Conservation (phyloP, 2,797 vertebrate genomes). For the Brotula barbata region DNA sequence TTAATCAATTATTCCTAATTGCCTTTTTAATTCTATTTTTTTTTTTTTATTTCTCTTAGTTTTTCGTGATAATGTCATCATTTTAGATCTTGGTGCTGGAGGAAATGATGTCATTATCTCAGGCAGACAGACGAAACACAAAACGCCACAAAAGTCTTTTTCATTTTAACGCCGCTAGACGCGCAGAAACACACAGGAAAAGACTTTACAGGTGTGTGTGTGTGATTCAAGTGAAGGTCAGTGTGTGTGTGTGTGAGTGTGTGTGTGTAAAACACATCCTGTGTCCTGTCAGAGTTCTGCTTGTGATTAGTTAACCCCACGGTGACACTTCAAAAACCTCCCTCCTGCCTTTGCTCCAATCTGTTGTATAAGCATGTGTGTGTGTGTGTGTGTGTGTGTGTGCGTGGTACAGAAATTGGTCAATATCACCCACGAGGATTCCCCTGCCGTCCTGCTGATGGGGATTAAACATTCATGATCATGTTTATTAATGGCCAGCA, state of each 20-base stretch:
- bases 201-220: no score
- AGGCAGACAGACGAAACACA: no score
- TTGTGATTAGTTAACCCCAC: conserved; percentile 37
- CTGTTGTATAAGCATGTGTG: conserved; percentile 45
- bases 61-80: no score
- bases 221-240: not conserved
- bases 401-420: conserved; percentile 33
- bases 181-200: no score
- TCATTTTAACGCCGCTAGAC: no score
- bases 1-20: no score
- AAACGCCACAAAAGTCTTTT: no score
- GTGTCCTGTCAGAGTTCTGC: conserved; percentile 13
- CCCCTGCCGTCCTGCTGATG: conserved; percentile 63
- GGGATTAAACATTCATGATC: conserved; percentile 81
- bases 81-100: no score
- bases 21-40: no score
- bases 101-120: no score
- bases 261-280: not conserved
- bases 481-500: conserved; percentile 81
- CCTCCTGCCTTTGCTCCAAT: conserved; percentile 60
- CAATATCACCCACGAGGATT: conserved; percentile 60
- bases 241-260: not conserved
- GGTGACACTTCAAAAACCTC: conserved; percentile 18
- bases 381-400: conserved; percentile 4
- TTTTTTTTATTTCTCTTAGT: no score